These are phyloP conservation scores for Capreolus pygargus DNA, from an alignment of 2,113 vertebrate genomes.

Conservation along the genomic window DNA sequence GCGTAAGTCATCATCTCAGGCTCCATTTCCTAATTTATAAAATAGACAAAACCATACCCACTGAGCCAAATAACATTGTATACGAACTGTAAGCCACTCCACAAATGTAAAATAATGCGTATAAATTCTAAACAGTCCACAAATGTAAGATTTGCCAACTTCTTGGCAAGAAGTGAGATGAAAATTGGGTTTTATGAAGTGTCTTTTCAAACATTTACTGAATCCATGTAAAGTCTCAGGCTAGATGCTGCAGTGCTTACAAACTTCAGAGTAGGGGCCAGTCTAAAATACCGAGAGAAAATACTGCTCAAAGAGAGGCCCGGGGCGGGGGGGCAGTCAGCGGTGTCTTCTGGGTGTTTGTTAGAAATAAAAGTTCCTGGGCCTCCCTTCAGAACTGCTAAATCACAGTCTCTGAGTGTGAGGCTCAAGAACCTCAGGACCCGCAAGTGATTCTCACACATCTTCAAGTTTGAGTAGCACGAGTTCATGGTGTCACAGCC, in stretches of 20 bases:
- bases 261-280: neutral
- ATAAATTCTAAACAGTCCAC: neutral
- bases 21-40: neutral
- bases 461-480: neutral
- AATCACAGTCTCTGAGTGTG: neutral
- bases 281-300: neutral
- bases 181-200: neutral
- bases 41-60: neutral
- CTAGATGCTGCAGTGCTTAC: neutral
- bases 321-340: accelerated
- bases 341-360: neutral
- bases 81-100: neutral
- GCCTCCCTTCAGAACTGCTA: neutral
- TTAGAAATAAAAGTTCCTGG: neutral
- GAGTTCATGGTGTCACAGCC: neutral
- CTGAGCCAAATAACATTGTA: neutral
- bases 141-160: neutral
- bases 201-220: neutral
- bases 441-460: neutral
- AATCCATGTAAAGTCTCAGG: neutral
- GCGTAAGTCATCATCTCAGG: neutral
- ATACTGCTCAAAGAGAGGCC: neutral
- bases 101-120: neutral
- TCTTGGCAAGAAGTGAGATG: neutral
- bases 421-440: neutral